Base-by-base conservation (phyloP, 2,113 vertebrate genomes). In the Talpa occidentalis region DNA sequence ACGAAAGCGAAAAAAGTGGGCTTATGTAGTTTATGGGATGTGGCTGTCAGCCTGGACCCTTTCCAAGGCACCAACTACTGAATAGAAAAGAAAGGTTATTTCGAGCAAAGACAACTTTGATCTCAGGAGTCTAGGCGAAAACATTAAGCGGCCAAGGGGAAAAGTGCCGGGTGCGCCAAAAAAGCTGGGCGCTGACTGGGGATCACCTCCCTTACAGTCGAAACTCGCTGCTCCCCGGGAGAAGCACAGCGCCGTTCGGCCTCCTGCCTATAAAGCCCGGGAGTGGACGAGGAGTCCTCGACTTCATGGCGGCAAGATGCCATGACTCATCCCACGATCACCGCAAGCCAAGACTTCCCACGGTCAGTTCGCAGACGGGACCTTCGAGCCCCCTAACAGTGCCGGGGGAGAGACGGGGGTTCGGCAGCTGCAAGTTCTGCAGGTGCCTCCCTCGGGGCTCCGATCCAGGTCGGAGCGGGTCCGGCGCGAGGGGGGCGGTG, bases 271-370 rank as follows among this genome's bases (percentile, higher is more conserved):
- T 47, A 22, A 89, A 90, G 37, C 19, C 56, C 49, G 83, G 83
- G 83, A 88, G 69, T 16, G 60, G 54, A 70, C 49, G 4, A 30
- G 21, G 24, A 42, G 47, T 10, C 12, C 2, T 32, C 28, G 40
- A 83, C 84, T 91, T 84, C 76, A 88, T n/a, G 91, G 96, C 94
- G 91, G 77, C 95, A 85, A 87, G 93, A 96, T 82, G 96, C 96
- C 56, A 44, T 88, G 94, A 96, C 82, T 95, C 88, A 91, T 35
- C 49, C 64, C 81, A 37, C 15, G 56, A 30, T 42, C 81, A 44
- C 22, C 80, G 37, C 37, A 28, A 77, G 28, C 37, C 66, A 26
- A 47, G 30, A 52, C 24, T 85, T 49, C 49, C 73, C 73, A 77
- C 44, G 2, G 35, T 22, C 73, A 19, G 40, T 42, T 22, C 4